phyloP scores from a whole-genome alignment of 2,888 invertebrate genomes.

The Yponomeuta sedellus region DNA sequence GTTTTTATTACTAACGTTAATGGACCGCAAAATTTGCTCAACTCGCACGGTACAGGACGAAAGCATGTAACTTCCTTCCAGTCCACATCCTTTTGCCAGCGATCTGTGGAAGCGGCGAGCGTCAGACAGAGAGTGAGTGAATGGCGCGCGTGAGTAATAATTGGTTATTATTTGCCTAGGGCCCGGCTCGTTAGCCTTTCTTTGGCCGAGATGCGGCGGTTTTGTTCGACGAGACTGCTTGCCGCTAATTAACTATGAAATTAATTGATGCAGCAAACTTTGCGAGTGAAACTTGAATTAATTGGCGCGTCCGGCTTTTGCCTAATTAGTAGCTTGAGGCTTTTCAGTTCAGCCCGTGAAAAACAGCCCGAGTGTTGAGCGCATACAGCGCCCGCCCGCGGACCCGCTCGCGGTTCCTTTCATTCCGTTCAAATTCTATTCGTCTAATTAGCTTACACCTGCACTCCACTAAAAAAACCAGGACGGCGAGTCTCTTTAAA shows the following conservation, averaged over 20 bases:
- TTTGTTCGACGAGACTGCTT: slow-evolving; percentile 59
- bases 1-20: background rate
- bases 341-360: slow-evolving; percentile 72
- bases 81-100: too few species aligned
- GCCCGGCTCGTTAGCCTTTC: slow-evolving; percentile 70
- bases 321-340: slow-evolving; percentile 75
- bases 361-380: slow-evolving; percentile 71
- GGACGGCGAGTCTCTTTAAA: too few species aligned
- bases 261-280: slow-evolving; percentile 77
- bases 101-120: too few species aligned
- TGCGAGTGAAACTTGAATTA: slow-evolving; percentile 76
- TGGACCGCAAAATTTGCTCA: background rate
- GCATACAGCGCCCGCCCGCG: background rate
- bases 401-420: background rate
- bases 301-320: slow-evolving; percentile 76
- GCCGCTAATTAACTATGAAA: slow-evolving; percentile 75
- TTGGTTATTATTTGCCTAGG: slow-evolving; percentile 35
- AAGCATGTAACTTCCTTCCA: too few species aligned
- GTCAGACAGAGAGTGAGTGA: background rate
- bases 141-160: background rate
- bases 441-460: too few species aligned
- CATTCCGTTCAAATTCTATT: too few species aligned
- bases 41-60: background rate
- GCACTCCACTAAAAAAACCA: too few species aligned
- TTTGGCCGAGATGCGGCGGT: slow-evolving; percentile 56